Evolutionary conservation across 2,888 invertebrate genomes (phyloP).

Genomic region (Pimpla rufipes): DNA sequence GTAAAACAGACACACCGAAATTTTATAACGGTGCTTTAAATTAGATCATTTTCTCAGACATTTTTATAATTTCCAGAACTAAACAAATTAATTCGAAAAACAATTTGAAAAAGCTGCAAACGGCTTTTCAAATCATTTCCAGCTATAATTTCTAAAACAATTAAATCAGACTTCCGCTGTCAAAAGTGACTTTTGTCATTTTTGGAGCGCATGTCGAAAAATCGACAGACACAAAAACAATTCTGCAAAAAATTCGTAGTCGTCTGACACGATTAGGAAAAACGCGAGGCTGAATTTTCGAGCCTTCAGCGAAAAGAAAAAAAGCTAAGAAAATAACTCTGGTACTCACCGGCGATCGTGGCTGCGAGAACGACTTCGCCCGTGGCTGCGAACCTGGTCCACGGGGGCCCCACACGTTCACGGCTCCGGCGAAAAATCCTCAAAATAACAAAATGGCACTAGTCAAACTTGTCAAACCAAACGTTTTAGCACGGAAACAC

Average conservation of each 20-base stretch:
- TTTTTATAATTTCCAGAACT: no score
- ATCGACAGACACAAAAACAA: neutral
- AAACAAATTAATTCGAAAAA: no score
- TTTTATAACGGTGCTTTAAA: no score
- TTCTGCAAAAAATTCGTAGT: neutral
- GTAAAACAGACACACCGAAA: no score
- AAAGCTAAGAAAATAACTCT: neutral
- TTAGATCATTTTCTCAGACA: no score
- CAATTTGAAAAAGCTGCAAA: no score
- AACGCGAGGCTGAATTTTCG: neutral
- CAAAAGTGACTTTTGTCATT: neutral
- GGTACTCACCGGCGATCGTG: constrained; percentile 26
- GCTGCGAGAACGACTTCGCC: neutral
- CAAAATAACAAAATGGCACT: constrained; percentile 76
- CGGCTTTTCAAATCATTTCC: no score
- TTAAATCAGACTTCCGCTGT: no score
- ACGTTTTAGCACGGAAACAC: constrained; percentile 75
- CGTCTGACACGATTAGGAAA: neutral
- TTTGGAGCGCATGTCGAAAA: neutral
- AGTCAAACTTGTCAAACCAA: constrained; percentile 28
- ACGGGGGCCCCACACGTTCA: neutral
- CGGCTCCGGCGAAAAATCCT: constrained; percentile 72
- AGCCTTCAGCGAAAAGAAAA: neutral
- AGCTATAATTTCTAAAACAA: no score
- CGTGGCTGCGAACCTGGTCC: neutral